Conservation (phyloP, 2,797 vertebrate species). For the Coregonus sp. region DNA sequence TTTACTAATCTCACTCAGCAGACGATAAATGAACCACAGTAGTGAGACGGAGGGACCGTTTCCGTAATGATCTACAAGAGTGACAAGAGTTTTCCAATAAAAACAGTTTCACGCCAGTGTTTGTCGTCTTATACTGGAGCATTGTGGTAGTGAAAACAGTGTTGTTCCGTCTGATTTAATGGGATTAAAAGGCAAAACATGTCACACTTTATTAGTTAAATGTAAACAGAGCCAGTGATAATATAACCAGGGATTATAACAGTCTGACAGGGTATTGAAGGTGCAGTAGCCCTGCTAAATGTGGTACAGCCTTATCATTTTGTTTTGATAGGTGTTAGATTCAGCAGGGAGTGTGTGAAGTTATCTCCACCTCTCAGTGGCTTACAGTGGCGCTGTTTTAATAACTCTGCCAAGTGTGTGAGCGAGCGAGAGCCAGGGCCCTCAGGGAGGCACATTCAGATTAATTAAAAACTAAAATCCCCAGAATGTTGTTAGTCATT, state of each 20-base stretch:
- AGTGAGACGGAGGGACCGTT: background rate
- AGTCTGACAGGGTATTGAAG: background rate
- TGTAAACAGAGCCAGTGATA: background rate
- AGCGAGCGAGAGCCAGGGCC: background rate
- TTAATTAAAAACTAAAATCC: constrained; percentile 39
- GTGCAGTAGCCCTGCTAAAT: background rate
- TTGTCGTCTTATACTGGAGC: background rate
- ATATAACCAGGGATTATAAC: background rate
- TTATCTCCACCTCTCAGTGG: background rate
- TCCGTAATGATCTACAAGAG: background rate
- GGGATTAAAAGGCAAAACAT: background rate
- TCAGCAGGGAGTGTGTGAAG: background rate
- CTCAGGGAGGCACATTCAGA: constrained; percentile 13
- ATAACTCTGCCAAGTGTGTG: constrained; percentile 4
- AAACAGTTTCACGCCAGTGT: background rate
- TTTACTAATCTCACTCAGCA: background rate
- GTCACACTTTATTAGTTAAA: background rate
- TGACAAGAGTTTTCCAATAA: background rate
- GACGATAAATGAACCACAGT: background rate
- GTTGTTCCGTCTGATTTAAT: background rate
- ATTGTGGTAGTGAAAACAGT: background rate
- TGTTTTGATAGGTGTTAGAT: background rate
- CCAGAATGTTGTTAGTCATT: constrained; percentile 23
- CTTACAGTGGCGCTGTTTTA: background rate
- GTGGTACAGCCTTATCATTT: background rate